Evolutionary conservation across 2,888 invertebrate species (phyloP), one percentile per base, ranked within the genome.

Genomic region (Andrena flavipes): DNA sequence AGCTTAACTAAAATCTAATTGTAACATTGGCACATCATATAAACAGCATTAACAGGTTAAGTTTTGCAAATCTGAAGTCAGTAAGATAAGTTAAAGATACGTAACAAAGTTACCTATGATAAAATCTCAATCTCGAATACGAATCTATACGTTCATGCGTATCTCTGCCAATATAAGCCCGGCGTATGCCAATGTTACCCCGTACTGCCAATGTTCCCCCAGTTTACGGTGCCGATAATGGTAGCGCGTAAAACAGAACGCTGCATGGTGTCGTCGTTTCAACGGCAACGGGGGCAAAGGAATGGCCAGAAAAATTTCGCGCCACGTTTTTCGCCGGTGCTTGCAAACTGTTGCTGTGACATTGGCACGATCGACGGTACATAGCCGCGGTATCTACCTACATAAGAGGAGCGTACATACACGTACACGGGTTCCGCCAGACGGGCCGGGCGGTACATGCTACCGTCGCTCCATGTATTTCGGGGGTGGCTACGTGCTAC

Each of bases 301-400:
- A 35, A 42, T 48, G 16, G 23, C 49, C 6, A 8, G 10, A 13
- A 48, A 71, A 82, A 71, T 63, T 74, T 68, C 73, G 70, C 65
- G 74, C 48, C 48, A 54, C 48, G 8, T 73, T 82, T 81, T 76
- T 59, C 72, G 54, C 82, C 74, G 29, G 51, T 26, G 48, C 48
- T 26, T 60, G 78, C 83, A 86, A 86, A 86, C 87, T 87, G 87
- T 85, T 85, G 83, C 87, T 68, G 84, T 68, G 87, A 86, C 86
- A 86, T 87, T 86, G 87, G 78, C 56, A 63, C 86, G 77, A 84
- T 86, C 78, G 77, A 74, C 77, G 56, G 74, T 74, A 62, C 42
- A n/a, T 56, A 62, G 68, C 35, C 33, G 20, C 20, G 48, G 73
- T 74, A 42, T 42, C 42, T 42, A 42, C 42, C 16, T 42, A 69